Conservation (phyloP, 2,797 vertebrate genomes). For the Pseudotriccus pelzelni region DNA sequence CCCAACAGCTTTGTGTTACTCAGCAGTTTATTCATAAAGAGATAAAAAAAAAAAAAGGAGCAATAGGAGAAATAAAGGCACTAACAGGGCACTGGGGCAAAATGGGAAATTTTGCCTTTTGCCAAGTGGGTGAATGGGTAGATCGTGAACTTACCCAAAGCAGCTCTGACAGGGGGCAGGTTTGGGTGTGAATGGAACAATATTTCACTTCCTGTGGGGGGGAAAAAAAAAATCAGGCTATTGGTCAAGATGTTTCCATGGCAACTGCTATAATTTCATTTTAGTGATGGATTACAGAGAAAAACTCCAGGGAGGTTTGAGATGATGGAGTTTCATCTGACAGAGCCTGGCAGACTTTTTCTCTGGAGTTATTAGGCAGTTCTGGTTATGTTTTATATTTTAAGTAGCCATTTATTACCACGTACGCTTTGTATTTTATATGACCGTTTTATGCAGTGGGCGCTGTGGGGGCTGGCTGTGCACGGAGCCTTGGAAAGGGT, state of each 20-base stretch:
- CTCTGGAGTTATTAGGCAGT: neutral
- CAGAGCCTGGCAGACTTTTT: neutral
- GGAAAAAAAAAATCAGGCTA: neutral
- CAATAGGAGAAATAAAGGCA: neutral
- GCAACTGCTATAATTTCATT: conserved; percentile 35
- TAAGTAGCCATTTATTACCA: neutral
- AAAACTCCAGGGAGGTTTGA: neutral
- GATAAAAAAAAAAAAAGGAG: neutral
- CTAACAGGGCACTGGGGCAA: neutral
- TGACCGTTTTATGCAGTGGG: rapidly evolving
- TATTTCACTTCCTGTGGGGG: neutral
- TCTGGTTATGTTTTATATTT: neutral
- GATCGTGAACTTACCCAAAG: neutral
- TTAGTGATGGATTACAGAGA: neutral
- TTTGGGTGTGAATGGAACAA: neutral
- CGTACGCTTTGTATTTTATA: rapidly evolving
- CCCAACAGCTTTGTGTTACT: neutral
- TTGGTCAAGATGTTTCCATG: conserved; percentile 46
- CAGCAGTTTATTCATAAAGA: neutral
- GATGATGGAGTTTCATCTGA: neutral
- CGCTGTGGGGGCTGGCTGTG: rapidly evolving
- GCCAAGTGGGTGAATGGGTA: neutral
- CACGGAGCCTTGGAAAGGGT: rapidly evolving
- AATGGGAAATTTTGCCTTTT: neutral
- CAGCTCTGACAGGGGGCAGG: neutral